Percentiles rank a stretch among this genome's conserved stretches.
Conservation (phyloP, 2,797 vertebrate species). For the Moxostoma hubbsi region DNA sequence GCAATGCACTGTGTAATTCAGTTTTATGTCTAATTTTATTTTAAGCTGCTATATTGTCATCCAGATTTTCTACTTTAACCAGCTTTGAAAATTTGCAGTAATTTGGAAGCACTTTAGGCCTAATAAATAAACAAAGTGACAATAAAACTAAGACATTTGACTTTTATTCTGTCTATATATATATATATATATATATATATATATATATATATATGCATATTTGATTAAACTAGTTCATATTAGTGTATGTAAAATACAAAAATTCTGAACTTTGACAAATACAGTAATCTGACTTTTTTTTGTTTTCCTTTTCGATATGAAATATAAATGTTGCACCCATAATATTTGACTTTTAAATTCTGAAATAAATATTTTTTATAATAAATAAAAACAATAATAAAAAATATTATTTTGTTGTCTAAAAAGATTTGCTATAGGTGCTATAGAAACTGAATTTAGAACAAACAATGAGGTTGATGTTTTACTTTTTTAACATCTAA, state of each 20-base stretch:
- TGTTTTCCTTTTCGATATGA: constrained; percentile 40
- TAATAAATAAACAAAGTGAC: not conserved
- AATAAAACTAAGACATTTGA: not conserved
- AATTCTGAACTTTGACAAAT: constrained; percentile 42
- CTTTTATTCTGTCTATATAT: constrained; percentile 6
- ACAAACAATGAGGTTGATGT: too few relatives aligned
- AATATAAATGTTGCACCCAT: constrained; percentile 55
- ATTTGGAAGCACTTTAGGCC: not conserved
- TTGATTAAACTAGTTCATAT: constrained; percentile 21
- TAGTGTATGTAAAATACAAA: constrained; percentile 58
- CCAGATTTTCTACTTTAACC: constrained; percentile 58
- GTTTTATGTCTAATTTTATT: constrained; percentile 45
- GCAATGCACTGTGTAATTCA: constrained; percentile 63
- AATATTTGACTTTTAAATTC: constrained; percentile 39
- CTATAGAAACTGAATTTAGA: too few relatives aligned
- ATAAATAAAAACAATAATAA: constrained; percentile 21
- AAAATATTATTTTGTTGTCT: constrained; percentile 5
- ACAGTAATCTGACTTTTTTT: constrained; percentile 42
- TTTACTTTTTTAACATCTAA: too few relatives aligned
- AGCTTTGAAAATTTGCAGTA: not conserved
- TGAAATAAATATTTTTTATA: constrained; percentile 66
- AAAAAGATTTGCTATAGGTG: too few relatives aligned
- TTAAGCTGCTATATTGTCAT: constrained; percentile 53
- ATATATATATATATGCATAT: constrained; percentile 20
- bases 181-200: constrained; percentile 33